phyloP scores from a whole-genome alignment of 2,113 vertebrate species.

The Corythoichthys intestinalis region DNA sequence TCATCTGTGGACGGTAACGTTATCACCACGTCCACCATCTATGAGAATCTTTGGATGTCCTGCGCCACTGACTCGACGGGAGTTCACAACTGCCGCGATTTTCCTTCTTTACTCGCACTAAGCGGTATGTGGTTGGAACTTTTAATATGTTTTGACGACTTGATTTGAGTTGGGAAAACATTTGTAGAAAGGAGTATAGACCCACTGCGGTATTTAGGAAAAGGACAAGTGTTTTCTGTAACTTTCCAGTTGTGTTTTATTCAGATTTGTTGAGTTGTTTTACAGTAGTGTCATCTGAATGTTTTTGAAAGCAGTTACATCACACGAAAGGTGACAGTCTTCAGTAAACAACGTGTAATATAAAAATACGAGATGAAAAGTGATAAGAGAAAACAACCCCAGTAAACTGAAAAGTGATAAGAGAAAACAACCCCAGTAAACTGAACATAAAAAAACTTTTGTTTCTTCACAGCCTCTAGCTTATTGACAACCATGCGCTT shows the following conservation, averaged over 20 bases:
- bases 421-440: slow-evolving; percentile 9
- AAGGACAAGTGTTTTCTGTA: neutral
- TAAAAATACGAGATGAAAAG: slow-evolving; percentile 10
- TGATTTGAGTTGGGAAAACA: neutral
- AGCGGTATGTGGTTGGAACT: slow-evolving; percentile 66
- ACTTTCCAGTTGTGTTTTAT: neutral
- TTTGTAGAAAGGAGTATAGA: neutral
- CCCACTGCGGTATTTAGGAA: neutral
- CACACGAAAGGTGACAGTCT: neutral
- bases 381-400: neutral
- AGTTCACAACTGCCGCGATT: slow-evolving; percentile 83
- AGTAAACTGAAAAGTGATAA: slow-evolving; percentile 12
- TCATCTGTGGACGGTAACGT: slow-evolving; percentile 75
- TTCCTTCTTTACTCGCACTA: slow-evolving; percentile 79
- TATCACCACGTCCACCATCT: slow-evolving; percentile 81
- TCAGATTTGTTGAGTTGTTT: slow-evolving; percentile 2
- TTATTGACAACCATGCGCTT: neutral
- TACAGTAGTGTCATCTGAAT: neutral
- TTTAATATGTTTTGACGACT: slow-evolving; percentile 5
- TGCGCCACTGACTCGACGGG: slow-evolving; percentile 81
- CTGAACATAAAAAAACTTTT: neutral
- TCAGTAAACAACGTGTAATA: slow-evolving; percentile 1
- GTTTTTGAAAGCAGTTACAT: slow-evolving; percentile 2
- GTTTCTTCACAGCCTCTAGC: neutral
- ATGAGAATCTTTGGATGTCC: slow-evolving; percentile 84